These are phyloP conservation scores for Acleris emargana DNA, from an alignment of 2,888 invertebrate genomes.

Conservation along the genomic window DNA sequence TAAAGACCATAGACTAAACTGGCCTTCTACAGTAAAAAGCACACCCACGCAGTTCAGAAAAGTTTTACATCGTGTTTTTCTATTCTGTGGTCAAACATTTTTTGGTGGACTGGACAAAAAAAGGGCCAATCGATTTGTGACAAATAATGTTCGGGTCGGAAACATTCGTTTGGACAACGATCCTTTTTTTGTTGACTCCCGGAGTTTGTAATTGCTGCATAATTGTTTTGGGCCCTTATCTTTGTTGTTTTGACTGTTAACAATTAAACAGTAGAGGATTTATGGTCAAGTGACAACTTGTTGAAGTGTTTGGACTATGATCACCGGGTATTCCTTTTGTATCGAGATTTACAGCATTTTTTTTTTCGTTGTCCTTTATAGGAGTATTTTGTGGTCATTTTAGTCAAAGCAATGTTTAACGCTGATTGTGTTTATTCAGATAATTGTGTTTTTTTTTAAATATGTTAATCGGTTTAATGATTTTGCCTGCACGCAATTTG, in stretches of 20 bases:
- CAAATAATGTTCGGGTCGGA: slow-evolving; percentile 39
- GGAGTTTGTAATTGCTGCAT: slow-evolving; percentile 58
- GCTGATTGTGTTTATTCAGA: slow-evolving; percentile 1
- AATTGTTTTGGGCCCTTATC: slow-evolving; percentile 65
- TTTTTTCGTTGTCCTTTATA: no score
- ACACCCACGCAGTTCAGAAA: slow-evolving; percentile 13
- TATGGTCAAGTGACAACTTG: slow-evolving; percentile 24
- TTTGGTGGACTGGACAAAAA: slow-evolving; percentile 43
- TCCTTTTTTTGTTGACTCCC: slow-evolving; percentile 50
- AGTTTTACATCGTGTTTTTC: slow-evolving; percentile 35
- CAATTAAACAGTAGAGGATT: slow-evolving; percentile 33
- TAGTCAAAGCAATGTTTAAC: no score
- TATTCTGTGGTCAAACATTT: slow-evolving; percentile 45
- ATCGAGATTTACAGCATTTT: slow-evolving; percentile 12
- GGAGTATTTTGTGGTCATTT: no score
- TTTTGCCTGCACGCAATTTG: no score
- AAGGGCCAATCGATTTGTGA: slow-evolving; percentile 53
- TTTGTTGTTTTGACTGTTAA: slow-evolving; percentile 58
- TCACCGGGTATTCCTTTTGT: slow-evolving; percentile 12
- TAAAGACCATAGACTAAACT: slow-evolving; percentile 52
- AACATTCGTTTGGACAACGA: slow-evolving; percentile 46
- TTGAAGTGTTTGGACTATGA: slow-evolving; percentile 23
- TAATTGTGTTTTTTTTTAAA: neutral
- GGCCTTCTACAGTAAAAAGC: slow-evolving; percentile 31
- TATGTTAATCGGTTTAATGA: neutral